Evolutionary conservation across 64 coral and sea anemone species (phyloP).

Genomic region (Exaiptasia diaphana): DNA sequence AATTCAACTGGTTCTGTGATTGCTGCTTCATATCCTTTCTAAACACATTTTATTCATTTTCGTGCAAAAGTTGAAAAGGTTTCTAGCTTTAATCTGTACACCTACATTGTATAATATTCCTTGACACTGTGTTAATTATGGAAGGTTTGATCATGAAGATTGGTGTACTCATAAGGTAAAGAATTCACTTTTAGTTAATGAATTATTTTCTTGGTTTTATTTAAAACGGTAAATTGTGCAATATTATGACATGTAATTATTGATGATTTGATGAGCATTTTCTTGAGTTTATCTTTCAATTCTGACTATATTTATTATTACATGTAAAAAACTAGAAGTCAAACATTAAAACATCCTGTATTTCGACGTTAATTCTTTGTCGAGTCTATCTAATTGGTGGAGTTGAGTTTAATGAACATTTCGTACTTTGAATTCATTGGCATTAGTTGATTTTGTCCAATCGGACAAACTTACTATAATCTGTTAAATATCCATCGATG

Average conservation of each 20-base stretch:
- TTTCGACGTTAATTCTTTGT: too few relatives aligned
- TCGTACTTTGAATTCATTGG: too few relatives aligned
- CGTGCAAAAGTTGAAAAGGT: not conserved
- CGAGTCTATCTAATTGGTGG: too few relatives aligned
- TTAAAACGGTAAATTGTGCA: too few relatives aligned
- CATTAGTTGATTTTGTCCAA: too few relatives aligned
- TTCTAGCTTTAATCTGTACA: not conserved
- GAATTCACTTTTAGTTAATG: not conserved
- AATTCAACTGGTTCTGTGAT: constrained; percentile 91
- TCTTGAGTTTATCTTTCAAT: not conserved
- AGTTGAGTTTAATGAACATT: too few relatives aligned
- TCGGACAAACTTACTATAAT: too few relatives aligned
- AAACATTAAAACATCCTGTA: too few relatives aligned
- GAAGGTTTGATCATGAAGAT: constrained; percentile 89
- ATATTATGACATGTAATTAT: too few relatives aligned
- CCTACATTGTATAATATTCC: not conserved
- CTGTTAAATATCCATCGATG: too few relatives aligned
- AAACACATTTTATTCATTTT: not conserved
- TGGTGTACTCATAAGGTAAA: constrained; percentile 96
- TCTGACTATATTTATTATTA: not conserved
- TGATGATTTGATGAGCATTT: too few relatives aligned
- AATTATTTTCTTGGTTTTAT: not conserved
- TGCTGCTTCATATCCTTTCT: constrained; percentile 88
- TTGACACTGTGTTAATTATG: constrained; percentile 55
- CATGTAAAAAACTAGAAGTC: not conserved